Conservation (phyloP, 1,140 invertebrate species). For the Artemia franciscana region DNA sequence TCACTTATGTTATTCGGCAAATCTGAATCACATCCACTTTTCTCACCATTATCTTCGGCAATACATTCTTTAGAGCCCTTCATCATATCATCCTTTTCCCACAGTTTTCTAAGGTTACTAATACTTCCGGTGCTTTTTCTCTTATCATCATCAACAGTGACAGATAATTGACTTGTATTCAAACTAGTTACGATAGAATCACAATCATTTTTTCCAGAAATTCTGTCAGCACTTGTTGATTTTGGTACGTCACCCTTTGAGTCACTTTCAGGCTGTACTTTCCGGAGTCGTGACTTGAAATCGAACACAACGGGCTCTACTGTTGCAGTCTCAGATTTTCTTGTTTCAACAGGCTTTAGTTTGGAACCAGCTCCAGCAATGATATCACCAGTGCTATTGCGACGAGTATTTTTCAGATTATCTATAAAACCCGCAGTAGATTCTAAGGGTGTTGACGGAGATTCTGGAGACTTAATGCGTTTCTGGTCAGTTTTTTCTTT, state of each 20-base stretch:
- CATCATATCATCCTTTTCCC: constrained; percentile 37
- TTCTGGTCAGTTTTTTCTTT: constrained; percentile 38
- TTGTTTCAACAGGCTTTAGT: background rate
- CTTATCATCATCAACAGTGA: constrained; percentile 45
- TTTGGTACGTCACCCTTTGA: constrained; percentile 5
- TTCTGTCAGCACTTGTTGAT: constrained; percentile 1
- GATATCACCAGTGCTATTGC: background rate
- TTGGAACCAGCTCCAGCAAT: background rate
- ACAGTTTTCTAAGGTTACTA: constrained; percentile 69
- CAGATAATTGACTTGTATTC: background rate
- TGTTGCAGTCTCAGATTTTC: background rate
- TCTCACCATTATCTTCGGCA: constrained; percentile 15
- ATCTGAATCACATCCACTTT: background rate
- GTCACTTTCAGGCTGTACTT: constrained; percentile 31
- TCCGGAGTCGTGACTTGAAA: constrained; percentile 57
- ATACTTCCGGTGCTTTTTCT: constrained; percentile 77
- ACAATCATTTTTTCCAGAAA: background rate
- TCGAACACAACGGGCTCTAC: constrained; percentile 22
- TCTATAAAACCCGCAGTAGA: background rate
- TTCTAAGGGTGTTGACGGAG: background rate
- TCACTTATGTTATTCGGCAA: background rate
- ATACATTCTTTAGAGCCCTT: constrained; percentile 7
- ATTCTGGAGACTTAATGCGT: background rate
- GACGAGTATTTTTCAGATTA: background rate
- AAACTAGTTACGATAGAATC: background rate